phyloP scores from a whole-genome alignment of 2,113 vertebrate genomes.

The Bos taurus region ARS-UCD2.0 NC_037336.1:92128001-92128500 shows the following conservation, averaged over 20 bases:
- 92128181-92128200: neutral
- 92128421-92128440: neutral
- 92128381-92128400: neutral
- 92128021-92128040: neutral
- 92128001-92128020: conserved; percentile 6
- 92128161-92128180: neutral
- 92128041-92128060: conserved; percentile 22
- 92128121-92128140: neutral
- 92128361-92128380: neutral
- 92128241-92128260: neutral
- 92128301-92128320: neutral
- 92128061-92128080: conserved; percentile 12
- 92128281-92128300: neutral
- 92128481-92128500: conserved; percentile 7
- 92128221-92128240: neutral
- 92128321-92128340: neutral
- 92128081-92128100: neutral
- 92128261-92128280: neutral
- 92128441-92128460: neutral
- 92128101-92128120: neutral
- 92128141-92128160: neutral
- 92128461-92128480: neutral
- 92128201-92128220: neutral
- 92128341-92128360: neutral
- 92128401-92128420: neutral